These are phyloP conservation scores for Acanthochromis polyacanthus DNA, from an alignment of 2,113 vertebrate species.

Conservation along the genomic window DNA sequence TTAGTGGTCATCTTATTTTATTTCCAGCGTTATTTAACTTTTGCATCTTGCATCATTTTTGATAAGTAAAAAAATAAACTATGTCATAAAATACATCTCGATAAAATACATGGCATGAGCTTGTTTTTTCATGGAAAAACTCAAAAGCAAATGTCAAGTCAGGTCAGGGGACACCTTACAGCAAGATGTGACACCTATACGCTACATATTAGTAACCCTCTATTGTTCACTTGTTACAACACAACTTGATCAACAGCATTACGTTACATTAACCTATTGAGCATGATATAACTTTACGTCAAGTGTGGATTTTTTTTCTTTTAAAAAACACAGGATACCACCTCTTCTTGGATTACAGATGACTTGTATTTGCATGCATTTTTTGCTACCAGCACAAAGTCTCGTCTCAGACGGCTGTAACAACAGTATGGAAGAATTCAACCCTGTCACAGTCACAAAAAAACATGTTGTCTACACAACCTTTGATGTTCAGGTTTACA, in stretches of 20 bases:
- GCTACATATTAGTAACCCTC: constrained; percentile 70
- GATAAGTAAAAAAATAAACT: constrained; percentile 97
- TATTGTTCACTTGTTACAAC: constrained; percentile 66
- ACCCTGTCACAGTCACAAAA: constrained; percentile 64
- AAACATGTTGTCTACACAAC: constrained; percentile 69
- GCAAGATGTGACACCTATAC: constrained; percentile 66
- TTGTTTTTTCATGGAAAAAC: constrained; percentile 89
- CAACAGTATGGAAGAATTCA: constrained; percentile 87
- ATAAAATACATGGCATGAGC: constrained; percentile 91
- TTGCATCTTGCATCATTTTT: constrained; percentile 75
- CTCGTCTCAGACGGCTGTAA: constrained; percentile 85
- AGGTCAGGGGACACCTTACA: constrained; percentile 67
- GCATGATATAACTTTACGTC: constrained; percentile 84
- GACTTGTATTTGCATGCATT: constrained; percentile 90
- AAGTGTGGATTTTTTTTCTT: constrained; percentile 78
- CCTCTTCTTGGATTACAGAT: constrained; percentile 52
- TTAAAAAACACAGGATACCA: constrained; percentile 54
- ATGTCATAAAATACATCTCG: constrained; percentile 94
- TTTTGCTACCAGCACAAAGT: constrained; percentile 88
- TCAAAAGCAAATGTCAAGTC: constrained; percentile 50
- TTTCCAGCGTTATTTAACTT: constrained; percentile 67
- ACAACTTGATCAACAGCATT: constrained; percentile 66
- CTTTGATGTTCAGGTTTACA: constrained; percentile 62
- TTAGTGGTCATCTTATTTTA: constrained; percentile 56
- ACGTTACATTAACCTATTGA: constrained; percentile 54